Evolutionary conservation across 2,797 vertebrate genomes (phyloP).

Genomic region (Epinephelus malabaricus): DNA sequence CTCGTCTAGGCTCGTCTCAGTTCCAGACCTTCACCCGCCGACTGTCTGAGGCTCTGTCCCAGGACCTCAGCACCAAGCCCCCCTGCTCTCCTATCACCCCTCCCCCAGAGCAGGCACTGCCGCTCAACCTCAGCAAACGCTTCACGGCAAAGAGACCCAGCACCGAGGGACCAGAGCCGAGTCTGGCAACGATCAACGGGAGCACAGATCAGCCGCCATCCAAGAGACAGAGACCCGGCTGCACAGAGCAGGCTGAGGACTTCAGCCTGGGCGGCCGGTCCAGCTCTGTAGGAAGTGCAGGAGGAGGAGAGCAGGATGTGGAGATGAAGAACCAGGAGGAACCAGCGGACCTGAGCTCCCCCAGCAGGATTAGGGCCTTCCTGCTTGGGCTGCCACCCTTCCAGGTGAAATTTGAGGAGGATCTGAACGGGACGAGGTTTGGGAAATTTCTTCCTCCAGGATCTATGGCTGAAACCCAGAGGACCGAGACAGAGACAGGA

Average conservation of each 20-base stretch:
- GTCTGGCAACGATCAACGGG: background rate
- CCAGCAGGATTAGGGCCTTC: conserved; percentile 85
- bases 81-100: conserved; percentile 68
- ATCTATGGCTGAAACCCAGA: conserved; percentile 29
- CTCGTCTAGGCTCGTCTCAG: conserved; percentile 80
- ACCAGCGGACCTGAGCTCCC: conserved; percentile 87
- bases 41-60: conserved; percentile 86
- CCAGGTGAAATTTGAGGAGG: conserved; percentile 78
- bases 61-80: conserved; percentile 82
- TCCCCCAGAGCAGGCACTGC: conserved; percentile 82
- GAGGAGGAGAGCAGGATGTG: conserved; percentile 23
- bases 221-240: conserved; percentile 68
- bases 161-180: conserved; percentile 25
- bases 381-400: conserved; percentile 78
- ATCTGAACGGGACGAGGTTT: conserved; percentile 66
- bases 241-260: conserved; percentile 58
- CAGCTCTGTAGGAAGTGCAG: conserved; percentile 20
- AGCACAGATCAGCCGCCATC: conserved; percentile 21
- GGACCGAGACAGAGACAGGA: conserved; percentile 30
- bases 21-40: conserved; percentile 86
- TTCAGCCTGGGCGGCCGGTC: conserved; percentile 40
- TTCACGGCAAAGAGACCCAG: conserved; percentile 71
- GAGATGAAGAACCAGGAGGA: conserved; percentile 81
- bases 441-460: conserved; percentile 56
- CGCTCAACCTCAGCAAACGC: conserved; percentile 88